Evolutionary conservation across 1,140 invertebrate genomes (phyloP).

Genomic region (Acromyrmex heyeri): DNA sequence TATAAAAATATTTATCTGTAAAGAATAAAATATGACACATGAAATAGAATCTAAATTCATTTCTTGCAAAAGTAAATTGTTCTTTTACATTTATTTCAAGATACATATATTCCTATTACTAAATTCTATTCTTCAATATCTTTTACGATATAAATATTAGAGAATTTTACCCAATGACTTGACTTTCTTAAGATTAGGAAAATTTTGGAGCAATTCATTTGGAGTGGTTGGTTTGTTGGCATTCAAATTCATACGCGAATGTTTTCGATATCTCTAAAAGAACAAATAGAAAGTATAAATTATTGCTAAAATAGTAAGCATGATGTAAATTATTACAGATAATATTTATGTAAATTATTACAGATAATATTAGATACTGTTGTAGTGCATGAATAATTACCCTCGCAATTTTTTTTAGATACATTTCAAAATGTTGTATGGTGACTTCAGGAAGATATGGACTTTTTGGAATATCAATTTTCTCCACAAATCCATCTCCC

Average conservation of each 20-base stretch:
- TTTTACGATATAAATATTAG: not conserved
- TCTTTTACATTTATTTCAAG: not conserved
- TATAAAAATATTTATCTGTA: slow-evolving; percentile 17
- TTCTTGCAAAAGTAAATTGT: not conserved
- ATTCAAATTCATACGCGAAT: slow-evolving; percentile 83
- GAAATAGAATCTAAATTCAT: slow-evolving; percentile 1
- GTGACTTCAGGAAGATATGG: slow-evolving; percentile 94
- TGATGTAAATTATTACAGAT: slow-evolving; percentile 13
- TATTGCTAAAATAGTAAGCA: not conserved
- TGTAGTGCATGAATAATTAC: slow-evolving; percentile 66
- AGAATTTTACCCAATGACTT: slow-evolving; percentile 82
- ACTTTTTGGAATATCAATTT: slow-evolving; percentile 91
- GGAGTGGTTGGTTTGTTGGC: slow-evolving; percentile 81
- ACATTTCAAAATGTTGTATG: slow-evolving; percentile 94
- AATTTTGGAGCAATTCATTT: slow-evolving; percentile 85
- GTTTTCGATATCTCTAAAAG: slow-evolving; percentile 86
- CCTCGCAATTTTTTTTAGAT: slow-evolving; percentile 91
- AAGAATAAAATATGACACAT: not conserved
- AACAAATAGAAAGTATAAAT: slow-evolving; percentile 57
- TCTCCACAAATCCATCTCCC: slow-evolving; percentile 98
- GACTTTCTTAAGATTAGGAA: slow-evolving; percentile 85
- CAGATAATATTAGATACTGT: not conserved
- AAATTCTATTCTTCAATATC: not conserved
- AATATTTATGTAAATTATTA: slow-evolving; percentile 7
- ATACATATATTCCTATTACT: not conserved